Evolutionary conservation across 1,140 invertebrate species (phyloP).

Genomic region (silkworm (Bombyx mori)): DNA sequence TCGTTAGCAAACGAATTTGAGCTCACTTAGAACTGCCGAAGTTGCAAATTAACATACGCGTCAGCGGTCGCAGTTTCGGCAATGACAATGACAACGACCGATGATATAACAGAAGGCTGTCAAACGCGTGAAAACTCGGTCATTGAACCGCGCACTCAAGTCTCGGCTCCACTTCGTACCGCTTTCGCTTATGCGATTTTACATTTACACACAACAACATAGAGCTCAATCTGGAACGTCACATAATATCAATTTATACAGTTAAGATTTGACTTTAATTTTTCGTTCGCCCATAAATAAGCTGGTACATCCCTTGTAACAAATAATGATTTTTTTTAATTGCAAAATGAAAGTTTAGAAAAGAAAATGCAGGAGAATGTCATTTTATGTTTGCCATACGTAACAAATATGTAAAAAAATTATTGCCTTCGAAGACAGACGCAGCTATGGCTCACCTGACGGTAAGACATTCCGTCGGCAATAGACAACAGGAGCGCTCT

Average conservation of each 20-base stretch:
- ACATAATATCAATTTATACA: constrained; percentile 31
- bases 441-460: too few species aligned
- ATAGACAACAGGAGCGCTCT: too few species aligned
- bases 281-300: neutral
- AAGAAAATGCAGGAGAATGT: too few species aligned
- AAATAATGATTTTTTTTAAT: too few species aligned
- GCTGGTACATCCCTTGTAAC: too few species aligned
- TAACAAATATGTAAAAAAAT: too few species aligned
- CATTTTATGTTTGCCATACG: too few species aligned
- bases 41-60: constrained; percentile 43
- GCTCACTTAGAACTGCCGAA: constrained; percentile 45
- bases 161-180: constrained; percentile 25
- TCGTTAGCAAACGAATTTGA: constrained; percentile 9
- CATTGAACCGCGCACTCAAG: constrained; percentile 62
- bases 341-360: too few species aligned
- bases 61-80: constrained; percentile 55
- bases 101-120: constrained; percentile 72
- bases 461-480: too few species aligned
- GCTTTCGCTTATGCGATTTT: constrained; percentile 60
- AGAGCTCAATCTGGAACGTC: constrained; percentile 42
- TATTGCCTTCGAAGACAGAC: too few species aligned
- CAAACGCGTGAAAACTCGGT: constrained; percentile 72
- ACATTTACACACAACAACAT: constrained; percentile 37
- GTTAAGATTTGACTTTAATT: constrained; percentile 37
- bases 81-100: constrained; percentile 70